Evolutionary conservation across 2,113 vertebrate species (phyloP).

Genomic region (Camelus bactrianus): DNA sequence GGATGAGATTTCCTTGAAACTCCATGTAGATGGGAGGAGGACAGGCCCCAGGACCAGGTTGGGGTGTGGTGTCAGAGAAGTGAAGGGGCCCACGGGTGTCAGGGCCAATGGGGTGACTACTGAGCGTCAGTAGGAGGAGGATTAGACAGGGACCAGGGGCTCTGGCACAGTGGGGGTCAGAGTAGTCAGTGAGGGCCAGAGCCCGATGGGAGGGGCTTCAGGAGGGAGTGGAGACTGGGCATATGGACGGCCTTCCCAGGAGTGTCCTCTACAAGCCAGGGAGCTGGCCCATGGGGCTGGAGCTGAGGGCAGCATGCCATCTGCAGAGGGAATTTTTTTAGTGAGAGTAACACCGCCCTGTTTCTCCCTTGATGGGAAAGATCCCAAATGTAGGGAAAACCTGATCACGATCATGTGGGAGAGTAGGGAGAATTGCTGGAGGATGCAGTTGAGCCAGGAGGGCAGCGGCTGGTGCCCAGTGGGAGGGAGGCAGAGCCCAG

Average conservation of each 20-base stretch:
- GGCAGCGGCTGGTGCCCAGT: neutral
- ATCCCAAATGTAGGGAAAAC: neutral
- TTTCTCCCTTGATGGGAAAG: neutral
- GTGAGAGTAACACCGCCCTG: neutral
- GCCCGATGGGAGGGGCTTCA: neutral
- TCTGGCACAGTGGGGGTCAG: accelerated
- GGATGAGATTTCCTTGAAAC: neutral
- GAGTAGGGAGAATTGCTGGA: neutral
- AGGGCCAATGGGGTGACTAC: neutral
- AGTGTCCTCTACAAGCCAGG: neutral
- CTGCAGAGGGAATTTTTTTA: neutral
- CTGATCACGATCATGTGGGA: accelerated
- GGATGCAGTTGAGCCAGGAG: no score
- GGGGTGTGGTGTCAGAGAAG: neutral
- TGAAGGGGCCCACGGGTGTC: neutral
- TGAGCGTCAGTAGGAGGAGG: neutral
- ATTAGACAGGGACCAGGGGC: neutral
- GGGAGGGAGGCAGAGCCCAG: neutral
- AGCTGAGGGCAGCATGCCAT: neutral
- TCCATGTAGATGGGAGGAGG: neutral
- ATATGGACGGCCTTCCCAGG: neutral
- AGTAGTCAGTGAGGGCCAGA: neutral
- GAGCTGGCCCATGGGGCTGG: neutral
- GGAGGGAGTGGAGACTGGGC: neutral
- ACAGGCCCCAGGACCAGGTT: neutral